These are phyloP conservation scores for Vandiemenella viatica DNA, from an alignment of 2,888 invertebrate genomes.

Conservation along the genomic window DNA sequence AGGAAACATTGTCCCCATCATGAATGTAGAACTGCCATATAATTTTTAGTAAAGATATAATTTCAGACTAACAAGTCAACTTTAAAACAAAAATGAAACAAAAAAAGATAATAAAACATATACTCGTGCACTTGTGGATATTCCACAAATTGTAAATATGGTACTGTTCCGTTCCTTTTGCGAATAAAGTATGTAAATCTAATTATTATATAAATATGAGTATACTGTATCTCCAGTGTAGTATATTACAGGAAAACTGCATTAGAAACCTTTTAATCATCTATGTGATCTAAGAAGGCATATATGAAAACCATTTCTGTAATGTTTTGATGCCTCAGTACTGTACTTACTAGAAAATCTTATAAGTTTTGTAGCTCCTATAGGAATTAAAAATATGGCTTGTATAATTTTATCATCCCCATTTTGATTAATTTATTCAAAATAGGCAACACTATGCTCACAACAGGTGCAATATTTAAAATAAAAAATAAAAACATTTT, in stretches of 20 bases:
- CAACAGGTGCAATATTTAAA: too few species aligned
- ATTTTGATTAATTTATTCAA: too few species aligned
- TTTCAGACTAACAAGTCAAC: neutral
- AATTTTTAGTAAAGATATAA: neutral
- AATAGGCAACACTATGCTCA: too few species aligned
- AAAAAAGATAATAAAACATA: neutral
- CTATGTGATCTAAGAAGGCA: neutral
- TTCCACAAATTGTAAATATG: constrained; percentile 16
- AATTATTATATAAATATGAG: constrained; percentile 12
- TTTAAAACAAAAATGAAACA: neutral
- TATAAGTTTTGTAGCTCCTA: neutral
- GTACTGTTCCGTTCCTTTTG: constrained; percentile 18
- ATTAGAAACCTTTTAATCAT: neutral
- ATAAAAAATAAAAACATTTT: too few species aligned
- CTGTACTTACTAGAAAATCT: constrained; percentile 10
- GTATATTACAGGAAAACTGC: constrained; percentile 7
- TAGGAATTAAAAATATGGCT: neutral
- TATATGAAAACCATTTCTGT: neutral
- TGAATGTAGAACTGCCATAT: neutral
- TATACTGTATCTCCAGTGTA: constrained; percentile 9
- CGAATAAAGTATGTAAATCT: constrained; percentile 18
- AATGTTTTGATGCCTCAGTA: constrained; percentile 2
- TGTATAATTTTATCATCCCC: neutral
- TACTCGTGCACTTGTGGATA: constrained; percentile 13
- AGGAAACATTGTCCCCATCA: constrained; percentile 4